Conservation (phyloP, 2,888 invertebrate genomes). For the Ormia ochracea region DNA sequence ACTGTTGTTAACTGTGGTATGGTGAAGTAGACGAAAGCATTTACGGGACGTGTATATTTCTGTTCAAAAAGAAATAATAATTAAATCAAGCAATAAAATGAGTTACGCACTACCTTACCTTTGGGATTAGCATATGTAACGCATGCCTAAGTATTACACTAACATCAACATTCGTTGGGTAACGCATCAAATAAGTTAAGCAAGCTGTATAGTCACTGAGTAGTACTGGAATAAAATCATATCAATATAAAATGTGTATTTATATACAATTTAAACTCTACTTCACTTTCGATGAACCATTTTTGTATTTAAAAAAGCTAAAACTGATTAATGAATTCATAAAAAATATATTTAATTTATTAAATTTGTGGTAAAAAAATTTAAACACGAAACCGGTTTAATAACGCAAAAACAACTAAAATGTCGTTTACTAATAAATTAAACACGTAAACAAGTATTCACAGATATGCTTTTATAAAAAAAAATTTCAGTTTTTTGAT, state of each 20-base stretch:
- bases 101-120: slow-evolving; percentile 66
- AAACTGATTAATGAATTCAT: too few relatives aligned
- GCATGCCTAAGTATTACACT: slow-evolving; percentile 81
- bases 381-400: too few relatives aligned
- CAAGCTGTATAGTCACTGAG: slow-evolving; percentile 82
- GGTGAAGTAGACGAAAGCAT: slow-evolving; percentile 72
- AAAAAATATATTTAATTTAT: too few relatives aligned
- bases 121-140: slow-evolving; percentile 78
- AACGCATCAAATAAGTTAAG: slow-evolving; percentile 82
- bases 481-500: too few relatives aligned
- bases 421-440: too few relatives aligned
- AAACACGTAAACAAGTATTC: too few relatives aligned
- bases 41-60: slow-evolving; percentile 73
- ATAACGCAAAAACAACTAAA: too few relatives aligned
- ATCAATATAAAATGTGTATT: not conserved
- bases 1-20: slow-evolving; percentile 28
- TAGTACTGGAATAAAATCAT: slow-evolving; percentile 77
- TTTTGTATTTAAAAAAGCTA: too few relatives aligned
- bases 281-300: too few relatives aligned
- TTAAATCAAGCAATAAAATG: not conserved
- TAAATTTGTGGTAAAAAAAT: too few relatives aligned
- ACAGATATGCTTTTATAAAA: too few relatives aligned
- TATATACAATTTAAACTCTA: too few relatives aligned
- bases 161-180: slow-evolving; percentile 82
- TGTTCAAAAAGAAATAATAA: slow-evolving; percentile 26